Evolutionary conservation across 2,797 vertebrate species (phyloP).

Genomic region (Melanotaenia pygmaea): DNA sequence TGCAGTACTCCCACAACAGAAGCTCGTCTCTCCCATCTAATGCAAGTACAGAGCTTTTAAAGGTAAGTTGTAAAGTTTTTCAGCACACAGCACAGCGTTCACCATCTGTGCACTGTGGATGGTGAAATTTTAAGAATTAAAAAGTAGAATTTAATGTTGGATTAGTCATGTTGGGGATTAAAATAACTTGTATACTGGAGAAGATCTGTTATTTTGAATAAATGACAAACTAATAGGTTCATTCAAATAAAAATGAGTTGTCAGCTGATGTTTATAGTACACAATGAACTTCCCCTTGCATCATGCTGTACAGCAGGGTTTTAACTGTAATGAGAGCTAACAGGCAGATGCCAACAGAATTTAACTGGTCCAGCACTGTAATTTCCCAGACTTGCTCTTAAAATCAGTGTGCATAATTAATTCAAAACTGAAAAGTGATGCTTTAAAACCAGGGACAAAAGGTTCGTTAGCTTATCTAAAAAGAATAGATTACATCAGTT

Average conservation of each 20-base stretch:
- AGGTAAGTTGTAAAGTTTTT: constrained; percentile 46
- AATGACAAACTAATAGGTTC: no score
- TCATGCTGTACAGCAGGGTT: no score
- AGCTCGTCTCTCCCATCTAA: constrained; percentile 7
- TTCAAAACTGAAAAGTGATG: background rate
- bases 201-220: background rate
- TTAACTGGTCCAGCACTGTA: background rate
- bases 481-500: background rate
- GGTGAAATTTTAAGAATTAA: background rate
- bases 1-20: constrained; percentile 24
- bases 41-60: constrained; percentile 8
- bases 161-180: background rate
- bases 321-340: no score
- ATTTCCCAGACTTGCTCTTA: background rate
- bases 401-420: background rate
- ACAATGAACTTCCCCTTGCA: no score
- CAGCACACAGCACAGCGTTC: background rate
- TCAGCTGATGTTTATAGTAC: no score
- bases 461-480: background rate
- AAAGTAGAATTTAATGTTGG: background rate
- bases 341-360: background rate
- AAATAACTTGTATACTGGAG: background rate
- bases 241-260: no score
- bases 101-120: background rate
- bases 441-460: background rate